Conservation (phyloP, 2,888 invertebrate genomes). For the Mesochorus sp. region DNA sequence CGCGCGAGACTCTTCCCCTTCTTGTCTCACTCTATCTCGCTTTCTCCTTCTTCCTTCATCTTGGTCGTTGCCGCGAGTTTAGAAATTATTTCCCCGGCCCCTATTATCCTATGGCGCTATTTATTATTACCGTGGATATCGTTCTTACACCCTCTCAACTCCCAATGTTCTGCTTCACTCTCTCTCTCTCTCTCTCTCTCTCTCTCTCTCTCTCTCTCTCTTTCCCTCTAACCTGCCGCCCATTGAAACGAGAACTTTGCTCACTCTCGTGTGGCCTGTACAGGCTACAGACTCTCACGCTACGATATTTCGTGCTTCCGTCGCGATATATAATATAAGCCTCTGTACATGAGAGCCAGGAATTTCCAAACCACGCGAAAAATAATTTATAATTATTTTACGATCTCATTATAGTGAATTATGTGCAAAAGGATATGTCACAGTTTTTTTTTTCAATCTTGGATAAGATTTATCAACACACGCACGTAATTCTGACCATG, state of each 20-base stretch:
- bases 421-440: too few species aligned
- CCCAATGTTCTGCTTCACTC: slow-evolving; percentile 27
- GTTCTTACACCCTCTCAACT: slow-evolving; percentile 53
- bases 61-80: slow-evolving; percentile 59
- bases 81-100: slow-evolving; percentile 68
- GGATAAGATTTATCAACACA: too few species aligned
- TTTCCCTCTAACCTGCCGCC: slow-evolving; percentile 40
- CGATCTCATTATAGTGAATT: too few species aligned
- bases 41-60: background rate
- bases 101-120: slow-evolving; percentile 72
- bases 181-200: slow-evolving; percentile 15
- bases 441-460: too few species aligned
- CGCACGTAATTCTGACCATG: too few species aligned
- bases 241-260: slow-evolving; percentile 60
- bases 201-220: slow-evolving; percentile 21
- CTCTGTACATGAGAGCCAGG: background rate
- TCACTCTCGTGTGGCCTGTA: slow-evolving; percentile 48
- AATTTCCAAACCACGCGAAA: background rate
- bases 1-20: slow-evolving; percentile 29
- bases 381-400: slow-evolving; percentile 9
- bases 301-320: background rate
- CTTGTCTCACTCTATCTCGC: background rate
- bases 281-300: slow-evolving; percentile 28
- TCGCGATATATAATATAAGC: slow-evolving; percentile 20
- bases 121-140: slow-evolving; percentile 79